A percentile compares a stretch with the other conserved stretches of the same genome.
Conservation (phyloP, 2,113 vertebrate species). For the Aplodontia rufa region DNA sequence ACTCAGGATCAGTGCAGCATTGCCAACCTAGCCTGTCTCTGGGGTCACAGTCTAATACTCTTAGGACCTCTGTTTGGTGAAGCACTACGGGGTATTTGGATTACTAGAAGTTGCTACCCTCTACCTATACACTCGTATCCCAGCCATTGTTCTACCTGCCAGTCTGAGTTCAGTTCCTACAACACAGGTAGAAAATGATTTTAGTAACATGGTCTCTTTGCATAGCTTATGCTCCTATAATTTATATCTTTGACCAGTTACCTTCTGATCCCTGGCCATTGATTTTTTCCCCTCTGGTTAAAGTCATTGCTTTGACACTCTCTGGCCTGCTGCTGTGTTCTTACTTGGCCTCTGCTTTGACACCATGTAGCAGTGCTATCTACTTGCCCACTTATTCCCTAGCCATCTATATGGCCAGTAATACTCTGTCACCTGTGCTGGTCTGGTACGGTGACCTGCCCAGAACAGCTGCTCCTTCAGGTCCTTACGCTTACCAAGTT, state of each 20-base stretch:
- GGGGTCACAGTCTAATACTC: neutral
- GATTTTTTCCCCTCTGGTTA: neutral
- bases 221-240: neutral
- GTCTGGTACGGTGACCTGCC: neutral
- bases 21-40: neutral
- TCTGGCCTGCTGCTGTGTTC: neutral
- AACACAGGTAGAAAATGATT: neutral
- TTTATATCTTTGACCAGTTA: neutral
- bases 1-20: neutral
- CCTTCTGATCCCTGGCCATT: neutral
- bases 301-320: neutral
- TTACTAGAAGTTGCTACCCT: neutral
- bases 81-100: neutral
- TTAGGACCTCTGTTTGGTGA: neutral
- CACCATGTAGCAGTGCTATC: neutral
- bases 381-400: neutral
- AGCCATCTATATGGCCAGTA: neutral
- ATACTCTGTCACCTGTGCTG: too few species aligned
- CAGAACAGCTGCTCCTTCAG: neutral
- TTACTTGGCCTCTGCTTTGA: neutral
- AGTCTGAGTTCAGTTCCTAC: neutral
- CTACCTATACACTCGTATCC: too few species aligned
- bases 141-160: neutral
- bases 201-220: neutral
- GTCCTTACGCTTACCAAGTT: neutral